Evolutionary conservation across 2,888 invertebrate species (phyloP), one percentile per base, ranked within the genome.

Genomic region (Ennomos erosarius): DNA sequence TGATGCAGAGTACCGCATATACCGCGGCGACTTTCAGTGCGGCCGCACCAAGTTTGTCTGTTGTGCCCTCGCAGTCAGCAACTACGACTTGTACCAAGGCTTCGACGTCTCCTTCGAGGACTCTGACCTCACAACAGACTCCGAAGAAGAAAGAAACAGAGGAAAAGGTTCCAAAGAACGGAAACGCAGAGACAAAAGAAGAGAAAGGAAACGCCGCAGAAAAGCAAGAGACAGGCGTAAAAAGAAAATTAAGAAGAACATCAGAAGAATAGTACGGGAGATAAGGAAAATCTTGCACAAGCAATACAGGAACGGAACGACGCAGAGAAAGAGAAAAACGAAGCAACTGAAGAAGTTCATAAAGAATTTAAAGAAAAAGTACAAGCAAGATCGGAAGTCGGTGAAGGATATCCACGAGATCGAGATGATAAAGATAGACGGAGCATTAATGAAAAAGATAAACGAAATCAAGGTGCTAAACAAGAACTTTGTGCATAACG

Each of bases 11-110:
- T 90, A 74, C 62, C 79, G 92, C 4, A 82, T 90, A 37, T 88
- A 82, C 61, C 73, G 90, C 9, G 91, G 92, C 0, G 91, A 91
- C 53, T 78, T 75, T 52, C 81, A 81, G 51, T 91, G 91, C 62
- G 90, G 90, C 0, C 79, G 86, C 39, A 81, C 85, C 0, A 64
- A 75, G 38, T 91, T 82, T 62, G 65, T 91, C 35, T 91, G 91
- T 67, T 91, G 91, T 60, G 77, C 83, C 5, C 55, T 91, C 8
- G 73, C 77, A 39, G 56, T 81, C n/a, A 81, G 79, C 39, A 79
- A 76, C 48, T 90, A 90, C 64, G 92, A 91, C 54, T 69, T 87
- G 72, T 85, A 90, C 59, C 82, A 82, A 56, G 90, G 85, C 0
- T 79, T 90, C 50, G 90, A 90, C 49, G 67, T 78, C 0, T 90